Percentiles rank a stretch among this genome's conserved stretches.
Conservation (phyloP, 1,140 invertebrate genomes). For the Dysdera silvatica region DNA sequence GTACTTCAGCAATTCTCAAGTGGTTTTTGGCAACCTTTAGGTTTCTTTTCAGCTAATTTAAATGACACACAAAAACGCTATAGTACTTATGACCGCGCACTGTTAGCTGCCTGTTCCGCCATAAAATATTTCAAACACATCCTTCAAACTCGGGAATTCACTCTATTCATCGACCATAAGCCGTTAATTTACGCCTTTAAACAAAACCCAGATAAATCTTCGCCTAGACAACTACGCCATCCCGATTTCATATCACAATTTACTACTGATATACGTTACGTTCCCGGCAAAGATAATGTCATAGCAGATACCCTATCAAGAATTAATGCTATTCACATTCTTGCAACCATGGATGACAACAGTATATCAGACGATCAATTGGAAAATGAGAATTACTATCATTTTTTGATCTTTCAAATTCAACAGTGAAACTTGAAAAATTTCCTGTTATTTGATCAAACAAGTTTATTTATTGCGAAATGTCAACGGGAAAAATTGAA, state of each 20-base stretch:
- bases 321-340: neutral
- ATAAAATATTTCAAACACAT: constrained; percentile 37
- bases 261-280: constrained; percentile 39
- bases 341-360: neutral
- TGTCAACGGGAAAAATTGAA: no score
- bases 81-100: constrained; percentile 33
- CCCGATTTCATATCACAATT: constrained; percentile 44
- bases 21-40: constrained; percentile 24
- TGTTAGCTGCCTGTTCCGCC: constrained; percentile 34
- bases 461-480: no score
- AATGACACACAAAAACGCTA: constrained; percentile 19
- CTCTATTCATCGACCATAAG: constrained; percentile 36
- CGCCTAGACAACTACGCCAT: constrained; percentile 35
- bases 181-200: constrained; percentile 34
- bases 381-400: no score
- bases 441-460: no score
- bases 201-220: constrained; percentile 25
- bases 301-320: constrained; percentile 20
- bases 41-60: constrained; percentile 23
- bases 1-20: constrained; percentile 12
- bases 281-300: constrained; percentile 40
- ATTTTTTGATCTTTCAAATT: no score
- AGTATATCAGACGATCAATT: neutral
- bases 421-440: no score
- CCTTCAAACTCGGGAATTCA: constrained; percentile 37